Evolutionary conservation across 2,888 invertebrate genomes (phyloP).

Genomic region (Orgyia antiqua): DNA sequence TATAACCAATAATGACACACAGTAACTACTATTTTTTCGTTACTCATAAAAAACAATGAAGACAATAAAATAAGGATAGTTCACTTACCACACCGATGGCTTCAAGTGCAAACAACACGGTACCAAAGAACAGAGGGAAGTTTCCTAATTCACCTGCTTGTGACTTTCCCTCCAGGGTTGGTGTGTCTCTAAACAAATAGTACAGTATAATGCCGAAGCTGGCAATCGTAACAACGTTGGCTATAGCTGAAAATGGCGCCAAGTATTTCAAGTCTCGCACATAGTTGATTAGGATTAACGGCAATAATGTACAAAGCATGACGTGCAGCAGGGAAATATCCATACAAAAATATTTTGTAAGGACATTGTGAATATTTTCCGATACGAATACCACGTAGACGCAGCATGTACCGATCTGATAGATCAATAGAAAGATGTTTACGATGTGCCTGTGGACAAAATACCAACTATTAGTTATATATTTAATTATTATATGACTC

Average conservation of each 20-base stretch:
- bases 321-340: conserved; percentile 79
- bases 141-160: conserved; percentile 81
- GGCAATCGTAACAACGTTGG: conserved; percentile 89
- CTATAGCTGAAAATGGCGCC: conserved; percentile 93
- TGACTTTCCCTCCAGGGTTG: conserved; percentile 79
- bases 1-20: too few relatives aligned
- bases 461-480: not conserved
- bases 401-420: conserved; percentile 97
- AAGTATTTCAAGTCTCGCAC: conserved; percentile 90
- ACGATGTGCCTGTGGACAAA: conserved; percentile 80
- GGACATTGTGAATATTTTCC: conserved; percentile 86
- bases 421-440: conserved; percentile 87
- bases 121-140: conserved; percentile 96
- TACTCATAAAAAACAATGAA: too few relatives aligned
- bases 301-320: conserved; percentile 85
- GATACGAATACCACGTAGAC: conserved; percentile 97
- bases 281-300: conserved; percentile 88
- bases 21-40: too few relatives aligned
- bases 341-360: conserved; percentile 70
- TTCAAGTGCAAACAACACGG: conserved; percentile 96
- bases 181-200: conserved; percentile 87
- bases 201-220: conserved; percentile 92
- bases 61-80: too few relatives aligned
- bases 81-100: conserved; percentile 93
- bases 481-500: not conserved